These are phyloP conservation scores for Heterotilapia buettikoferi DNA, from an alignment of 2,113 vertebrate species.

Conservation along the genomic window DNA sequence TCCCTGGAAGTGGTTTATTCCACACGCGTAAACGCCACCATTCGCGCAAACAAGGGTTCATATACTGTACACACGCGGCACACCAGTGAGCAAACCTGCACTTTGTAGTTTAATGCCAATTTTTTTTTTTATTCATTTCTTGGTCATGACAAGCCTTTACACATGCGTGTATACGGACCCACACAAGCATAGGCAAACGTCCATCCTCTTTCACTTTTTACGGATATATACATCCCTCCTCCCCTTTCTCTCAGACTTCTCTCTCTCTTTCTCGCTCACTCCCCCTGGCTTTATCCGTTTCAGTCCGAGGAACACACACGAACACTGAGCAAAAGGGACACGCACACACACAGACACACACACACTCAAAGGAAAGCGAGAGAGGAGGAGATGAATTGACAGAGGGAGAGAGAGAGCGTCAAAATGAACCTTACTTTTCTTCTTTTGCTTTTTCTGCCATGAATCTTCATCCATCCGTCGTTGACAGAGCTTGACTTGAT, in stretches of 20 bases:
- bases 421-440: constrained; percentile 79
- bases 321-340: constrained; percentile 28
- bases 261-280: constrained; percentile 48
- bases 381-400: neutral
- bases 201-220: constrained; percentile 52
- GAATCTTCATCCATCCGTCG: constrained; percentile 73
- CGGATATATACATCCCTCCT: constrained; percentile 32
- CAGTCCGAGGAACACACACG: constrained; percentile 51
- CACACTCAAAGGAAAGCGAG: neutral
- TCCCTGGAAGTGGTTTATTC: constrained; percentile 45
- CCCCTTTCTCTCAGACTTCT: constrained; percentile 42
- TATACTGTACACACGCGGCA: neutral
- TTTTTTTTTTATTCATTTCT: constrained; percentile 73
- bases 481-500: constrained; percentile 72
- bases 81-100: constrained; percentile 31
- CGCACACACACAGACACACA: neutral
- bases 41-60: constrained; percentile 11
- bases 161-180: constrained; percentile 2
- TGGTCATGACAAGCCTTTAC: constrained; percentile 66
- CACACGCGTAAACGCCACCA: neutral
- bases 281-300: constrained; percentile 59
- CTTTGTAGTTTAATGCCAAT: constrained; percentile 62
- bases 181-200: constrained; percentile 26
- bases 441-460: constrained; percentile 44
- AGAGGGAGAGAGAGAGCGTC: constrained; percentile 46